Conservation (phyloP, 2,888 invertebrate species). For the Eumerus sabulonum region DNA sequence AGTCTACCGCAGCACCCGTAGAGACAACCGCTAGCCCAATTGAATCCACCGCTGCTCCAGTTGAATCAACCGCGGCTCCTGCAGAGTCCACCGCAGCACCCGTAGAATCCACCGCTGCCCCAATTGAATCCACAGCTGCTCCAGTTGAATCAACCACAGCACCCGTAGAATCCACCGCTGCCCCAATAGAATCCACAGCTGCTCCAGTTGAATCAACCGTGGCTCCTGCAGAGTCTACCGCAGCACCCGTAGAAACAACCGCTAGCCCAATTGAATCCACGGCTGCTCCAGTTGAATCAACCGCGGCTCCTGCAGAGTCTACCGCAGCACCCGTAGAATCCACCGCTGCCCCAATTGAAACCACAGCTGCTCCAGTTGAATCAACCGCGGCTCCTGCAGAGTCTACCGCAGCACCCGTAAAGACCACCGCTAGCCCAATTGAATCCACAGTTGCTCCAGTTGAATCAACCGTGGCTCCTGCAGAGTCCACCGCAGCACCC, state of each 20-base stretch:
- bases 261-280: slow-evolving; percentile 21
- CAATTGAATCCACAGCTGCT: neutral
- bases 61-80: slow-evolving; percentile 8
- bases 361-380: slow-evolving; percentile 57
- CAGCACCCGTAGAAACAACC: slow-evolving; percentile 37
- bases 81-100: slow-evolving; percentile 20
- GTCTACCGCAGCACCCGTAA: slow-evolving; percentile 7
- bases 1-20: slow-evolving; percentile 16
- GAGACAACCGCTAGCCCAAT: slow-evolving; percentile 8
- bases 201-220: slow-evolving; percentile 9
- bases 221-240: slow-evolving; percentile 41
- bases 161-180: slow-evolving; percentile 1
- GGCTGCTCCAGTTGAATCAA: slow-evolving; percentile 6
- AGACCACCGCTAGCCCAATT: slow-evolving; percentile 23
- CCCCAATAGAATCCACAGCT: slow-evolving; percentile 8
- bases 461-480: neutral
- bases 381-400: slow-evolving; percentile 34
- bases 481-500: slow-evolving; percentile 12
- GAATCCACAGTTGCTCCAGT: slow-evolving; percentile 8
- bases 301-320: slow-evolving; percentile 11
- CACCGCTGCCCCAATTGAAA: slow-evolving; percentile 4
- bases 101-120: slow-evolving; percentile 1
- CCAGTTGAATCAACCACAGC: slow-evolving; percentile 20
- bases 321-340: neutral
- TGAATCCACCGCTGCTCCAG: neutral